Evolutionary conservation across 1,140 invertebrate species (phyloP).

Genomic region (Arion vulgaris): DNA sequence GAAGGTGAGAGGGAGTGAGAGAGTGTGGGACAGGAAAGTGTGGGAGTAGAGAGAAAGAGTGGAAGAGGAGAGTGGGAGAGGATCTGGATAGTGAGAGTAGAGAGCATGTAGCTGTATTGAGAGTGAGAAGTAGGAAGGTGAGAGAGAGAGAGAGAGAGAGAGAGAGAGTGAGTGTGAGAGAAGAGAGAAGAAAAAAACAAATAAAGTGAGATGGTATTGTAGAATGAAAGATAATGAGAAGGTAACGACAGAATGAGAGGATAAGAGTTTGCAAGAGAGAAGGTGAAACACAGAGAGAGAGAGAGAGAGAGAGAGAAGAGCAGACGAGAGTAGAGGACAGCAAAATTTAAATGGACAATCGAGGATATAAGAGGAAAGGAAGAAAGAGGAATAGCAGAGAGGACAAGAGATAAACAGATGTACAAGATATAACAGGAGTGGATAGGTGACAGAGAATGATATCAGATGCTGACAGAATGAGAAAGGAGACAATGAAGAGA

Average conservation of each 20-base stretch:
- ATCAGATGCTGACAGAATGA: neutral
- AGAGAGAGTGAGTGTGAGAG: too few species aligned
- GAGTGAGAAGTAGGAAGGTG: neutral
- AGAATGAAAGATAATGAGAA: neutral
- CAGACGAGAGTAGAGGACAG: neutral
- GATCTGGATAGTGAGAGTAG: neutral
- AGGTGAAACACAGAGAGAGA: neutral
- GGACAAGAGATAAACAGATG: too few species aligned
- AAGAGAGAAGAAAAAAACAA: neutral
- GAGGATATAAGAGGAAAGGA: neutral
- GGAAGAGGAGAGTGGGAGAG: neutral
- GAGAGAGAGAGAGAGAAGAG: neutral
- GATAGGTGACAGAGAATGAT: too few species aligned
- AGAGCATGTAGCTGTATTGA: neutral
- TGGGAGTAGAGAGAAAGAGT: neutral
- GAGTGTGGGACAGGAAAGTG: neutral
- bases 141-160: neutral
- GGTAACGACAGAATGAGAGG: neutral
- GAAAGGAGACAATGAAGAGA: neutral
- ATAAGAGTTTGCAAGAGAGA: neutral
- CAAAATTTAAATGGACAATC: too few species aligned
- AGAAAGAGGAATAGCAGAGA: neutral
- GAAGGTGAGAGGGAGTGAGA: neutral
- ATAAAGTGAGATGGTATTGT: too few species aligned
- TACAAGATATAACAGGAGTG: too few species aligned